These are phyloP conservation scores for Trochalopteron elliotii DNA, from an alignment of 2,113 vertebrate species.

Conservation along the genomic window DNA sequence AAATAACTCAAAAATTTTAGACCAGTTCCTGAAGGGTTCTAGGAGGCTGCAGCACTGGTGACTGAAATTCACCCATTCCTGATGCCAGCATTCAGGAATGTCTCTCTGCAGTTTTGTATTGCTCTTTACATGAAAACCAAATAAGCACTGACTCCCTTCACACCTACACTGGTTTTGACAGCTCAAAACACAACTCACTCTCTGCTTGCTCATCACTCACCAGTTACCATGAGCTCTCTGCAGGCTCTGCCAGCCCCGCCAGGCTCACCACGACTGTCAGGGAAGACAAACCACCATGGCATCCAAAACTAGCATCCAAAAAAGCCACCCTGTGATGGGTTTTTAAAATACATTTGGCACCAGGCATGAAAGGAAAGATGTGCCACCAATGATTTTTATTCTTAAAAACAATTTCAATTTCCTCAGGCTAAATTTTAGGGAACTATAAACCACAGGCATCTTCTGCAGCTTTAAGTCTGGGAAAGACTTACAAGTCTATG, in stretches of 20 bases:
- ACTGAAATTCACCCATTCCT: background rate
- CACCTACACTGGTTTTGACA: fast-evolving
- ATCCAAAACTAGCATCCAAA: background rate
- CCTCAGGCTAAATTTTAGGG: background rate
- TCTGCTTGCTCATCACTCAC: background rate
- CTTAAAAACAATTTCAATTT: background rate
- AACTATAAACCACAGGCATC: background rate
- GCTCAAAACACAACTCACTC: background rate
- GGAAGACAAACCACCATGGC: background rate
- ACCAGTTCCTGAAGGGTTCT: background rate
- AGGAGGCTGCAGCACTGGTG: background rate
- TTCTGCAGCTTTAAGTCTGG: background rate
- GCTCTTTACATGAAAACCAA: background rate
- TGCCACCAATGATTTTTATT: background rate
- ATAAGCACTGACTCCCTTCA: background rate
- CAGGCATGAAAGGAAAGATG: background rate
- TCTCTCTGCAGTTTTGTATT: background rate
- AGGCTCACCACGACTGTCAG: background rate
- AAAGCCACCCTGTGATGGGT: fast-evolving
- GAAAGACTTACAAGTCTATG: background rate
- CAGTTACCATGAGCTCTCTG: background rate
- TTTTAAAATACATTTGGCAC: background rate
- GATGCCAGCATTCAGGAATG: background rate
- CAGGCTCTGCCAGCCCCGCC: background rate
- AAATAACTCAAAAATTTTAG: background rate